These are phyloP conservation scores for Ceratoteleas bidentatus DNA, from an alignment of 1,140 invertebrate genomes.

Conservation along the genomic window DNA sequence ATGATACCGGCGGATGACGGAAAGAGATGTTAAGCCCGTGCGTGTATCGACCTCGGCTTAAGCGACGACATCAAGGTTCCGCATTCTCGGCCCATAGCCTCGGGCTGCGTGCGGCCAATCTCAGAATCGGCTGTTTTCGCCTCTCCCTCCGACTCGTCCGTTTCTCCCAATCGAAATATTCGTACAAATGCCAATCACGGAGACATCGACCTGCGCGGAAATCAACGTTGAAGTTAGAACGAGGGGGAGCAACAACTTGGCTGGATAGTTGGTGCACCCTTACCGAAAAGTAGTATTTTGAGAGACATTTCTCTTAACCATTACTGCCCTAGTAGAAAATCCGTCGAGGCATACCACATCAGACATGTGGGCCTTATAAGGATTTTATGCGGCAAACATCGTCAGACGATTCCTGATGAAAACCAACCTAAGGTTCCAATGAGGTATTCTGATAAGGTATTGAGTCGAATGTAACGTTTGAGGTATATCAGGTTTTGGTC, in stretches of 20 bases:
- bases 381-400: no score
- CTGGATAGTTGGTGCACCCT: no score
- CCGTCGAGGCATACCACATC: no score
- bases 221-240: background rate
- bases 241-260: background rate
- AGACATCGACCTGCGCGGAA: conserved; percentile 27
- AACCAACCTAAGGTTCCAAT: no score
- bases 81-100: conserved; percentile 80
- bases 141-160: conserved; percentile 36
- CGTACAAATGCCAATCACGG: conserved; percentile 14
- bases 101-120: conserved; percentile 70
- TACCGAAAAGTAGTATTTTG: no score
- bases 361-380: no score
- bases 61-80: conserved; percentile 70
- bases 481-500: no score
- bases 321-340: no score
- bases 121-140: conserved; percentile 62
- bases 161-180: conserved; percentile 49
- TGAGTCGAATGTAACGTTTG: no score
- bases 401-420: no score
- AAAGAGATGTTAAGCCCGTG: conserved; percentile 73
- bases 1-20: conserved; percentile 58
- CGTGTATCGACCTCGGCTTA: conserved; percentile 73
- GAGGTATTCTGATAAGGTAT: no score
- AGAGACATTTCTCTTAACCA: no score